These are phyloP conservation scores for Lacerta bilineata DNA, from an alignment of 2,797 vertebrate species.

Conservation along the genomic window DNA sequence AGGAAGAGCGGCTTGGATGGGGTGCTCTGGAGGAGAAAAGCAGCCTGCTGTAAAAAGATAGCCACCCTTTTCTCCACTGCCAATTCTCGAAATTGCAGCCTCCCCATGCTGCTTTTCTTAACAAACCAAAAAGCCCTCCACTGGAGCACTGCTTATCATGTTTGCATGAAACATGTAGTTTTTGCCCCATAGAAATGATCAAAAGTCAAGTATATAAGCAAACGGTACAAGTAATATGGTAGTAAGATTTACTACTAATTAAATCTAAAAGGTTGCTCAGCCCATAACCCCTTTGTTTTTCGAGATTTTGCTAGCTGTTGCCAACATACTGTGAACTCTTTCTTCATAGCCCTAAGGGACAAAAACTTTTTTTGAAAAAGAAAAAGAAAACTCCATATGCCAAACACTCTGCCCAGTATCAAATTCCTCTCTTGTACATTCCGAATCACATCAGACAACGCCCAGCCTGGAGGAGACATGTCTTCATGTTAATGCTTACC, in stretches of 20 bases:
- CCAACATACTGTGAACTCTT: conserved; percentile 1
- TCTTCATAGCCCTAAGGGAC: conserved; percentile 19
- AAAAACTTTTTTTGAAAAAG: neutral
- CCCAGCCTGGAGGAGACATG: conserved; percentile 33
- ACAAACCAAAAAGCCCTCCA: neutral
- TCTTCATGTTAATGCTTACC: conserved; percentile 17
- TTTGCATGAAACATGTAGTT: neutral
- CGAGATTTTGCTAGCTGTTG: neutral
- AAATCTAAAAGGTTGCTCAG: neutral
- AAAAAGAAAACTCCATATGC: neutral
- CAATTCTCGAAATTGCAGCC: neutral
- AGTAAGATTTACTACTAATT: neutral
- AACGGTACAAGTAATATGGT: neutral
- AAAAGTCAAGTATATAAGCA: neutral
- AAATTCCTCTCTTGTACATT: conserved; percentile 16
- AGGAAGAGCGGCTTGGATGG: neutral
- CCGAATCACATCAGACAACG: neutral
- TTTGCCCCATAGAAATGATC: conserved; percentile 6
- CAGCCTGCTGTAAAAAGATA: no score
- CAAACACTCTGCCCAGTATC: conserved; percentile 5
- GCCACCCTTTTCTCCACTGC: neutral
- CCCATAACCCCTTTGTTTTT: neutral
- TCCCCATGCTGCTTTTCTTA: neutral
- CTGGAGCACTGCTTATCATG: neutral
- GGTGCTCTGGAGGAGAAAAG: neutral